Evolutionary conservation across 1,140 invertebrate species (phyloP), one percentile per base, ranked within the genome.

Genomic region (Pollicipes pollicipes): DNA sequence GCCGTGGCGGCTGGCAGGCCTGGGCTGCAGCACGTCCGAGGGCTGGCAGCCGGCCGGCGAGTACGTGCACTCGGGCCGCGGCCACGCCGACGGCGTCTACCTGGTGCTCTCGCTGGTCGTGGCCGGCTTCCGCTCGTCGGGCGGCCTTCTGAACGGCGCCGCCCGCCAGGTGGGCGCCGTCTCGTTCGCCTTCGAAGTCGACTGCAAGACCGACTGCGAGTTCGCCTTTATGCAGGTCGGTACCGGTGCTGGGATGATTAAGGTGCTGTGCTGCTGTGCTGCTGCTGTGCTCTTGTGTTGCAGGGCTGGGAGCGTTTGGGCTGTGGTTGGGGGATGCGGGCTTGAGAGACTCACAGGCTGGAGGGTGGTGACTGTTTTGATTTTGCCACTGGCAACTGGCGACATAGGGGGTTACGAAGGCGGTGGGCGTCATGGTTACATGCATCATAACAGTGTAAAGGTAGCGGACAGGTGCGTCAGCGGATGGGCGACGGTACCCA

Each of bases 221-320:
- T 79, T 85, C 71, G 74, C 81, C n/a, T 83, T 85, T 69, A 80
- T 84, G 79, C 79, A 82, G 76, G 84, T 84, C 75, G 74, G 64
- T 30, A 29, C 17, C 45, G 68, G 71, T 70, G 26, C 32, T 71
- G 8, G n/a, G n/a, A n/a, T n/a, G n/a, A n/a, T n/a, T n/a, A n/a
- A n/a, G n/a, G n/a, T n/a, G n/a, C 26, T 17, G 30, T 71, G 16
- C 27, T 71, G 28, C 67, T 16, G 2, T n/a, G n/a, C n/a, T n/a
- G n/a, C n/a, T n/a, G n/a, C n/a, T n/a, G n/a, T n/a, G n/a, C n/a
- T n/a, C n/a, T n/a, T n/a, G n/a, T n/a, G n/a, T n/a, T n/a, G n/a
- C n/a, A n/a, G n/a, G n/a, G n/a, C n/a, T n/a, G n/a, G n/a, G n/a
- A n/a, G n/a, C n/a, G n/a, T n/a, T n/a, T n/a, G n/a, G n/a, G n/a